phyloP scores from a whole-genome alignment of 2,113 vertebrate genomes.

The Agapornis roseicollis region DNA sequence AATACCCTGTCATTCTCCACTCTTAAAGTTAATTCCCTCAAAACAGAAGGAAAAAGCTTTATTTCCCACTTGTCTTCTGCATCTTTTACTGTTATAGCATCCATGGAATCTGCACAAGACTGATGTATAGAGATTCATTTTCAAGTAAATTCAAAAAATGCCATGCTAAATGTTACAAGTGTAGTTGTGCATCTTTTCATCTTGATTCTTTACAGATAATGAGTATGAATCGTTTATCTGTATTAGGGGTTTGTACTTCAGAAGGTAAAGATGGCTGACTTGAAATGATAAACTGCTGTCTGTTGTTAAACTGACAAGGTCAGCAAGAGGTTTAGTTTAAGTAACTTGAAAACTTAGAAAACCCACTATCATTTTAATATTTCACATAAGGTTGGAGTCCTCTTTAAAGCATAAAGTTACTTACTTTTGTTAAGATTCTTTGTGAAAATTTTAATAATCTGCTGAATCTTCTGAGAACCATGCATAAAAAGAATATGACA shows the following conservation, averaged over 20 bases:
- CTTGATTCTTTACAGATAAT: background rate
- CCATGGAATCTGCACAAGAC: constrained; percentile 39
- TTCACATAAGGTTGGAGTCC: background rate
- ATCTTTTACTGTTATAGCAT: constrained; percentile 55
- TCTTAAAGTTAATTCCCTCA: constrained; percentile 58
- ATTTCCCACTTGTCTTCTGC: constrained; percentile 54
- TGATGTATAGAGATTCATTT: constrained; percentile 40
- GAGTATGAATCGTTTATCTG: background rate
- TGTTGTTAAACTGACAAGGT: background rate
- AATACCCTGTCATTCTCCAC: constrained; percentile 56
- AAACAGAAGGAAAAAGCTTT: constrained; percentile 56
- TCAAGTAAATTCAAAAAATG: constrained; percentile 53
- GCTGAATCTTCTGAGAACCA: background rate
- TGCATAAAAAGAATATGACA: background rate
- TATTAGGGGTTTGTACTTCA: background rate
- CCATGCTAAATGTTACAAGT: constrained; percentile 14
- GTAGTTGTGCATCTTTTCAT: constrained; percentile 28
- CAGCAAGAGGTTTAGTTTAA: constrained; percentile 8
- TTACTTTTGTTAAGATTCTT: constrained; percentile 7
- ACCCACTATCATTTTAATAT: background rate
- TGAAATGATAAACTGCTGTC: background rate
- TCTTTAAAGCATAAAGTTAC: background rate
- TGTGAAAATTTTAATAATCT: constrained; percentile 23
- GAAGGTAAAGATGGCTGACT: background rate
- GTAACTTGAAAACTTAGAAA: background rate